phyloP scores from a whole-genome alignment of 2,888 invertebrate genomes.

The Cephus rjabovi region DNA sequence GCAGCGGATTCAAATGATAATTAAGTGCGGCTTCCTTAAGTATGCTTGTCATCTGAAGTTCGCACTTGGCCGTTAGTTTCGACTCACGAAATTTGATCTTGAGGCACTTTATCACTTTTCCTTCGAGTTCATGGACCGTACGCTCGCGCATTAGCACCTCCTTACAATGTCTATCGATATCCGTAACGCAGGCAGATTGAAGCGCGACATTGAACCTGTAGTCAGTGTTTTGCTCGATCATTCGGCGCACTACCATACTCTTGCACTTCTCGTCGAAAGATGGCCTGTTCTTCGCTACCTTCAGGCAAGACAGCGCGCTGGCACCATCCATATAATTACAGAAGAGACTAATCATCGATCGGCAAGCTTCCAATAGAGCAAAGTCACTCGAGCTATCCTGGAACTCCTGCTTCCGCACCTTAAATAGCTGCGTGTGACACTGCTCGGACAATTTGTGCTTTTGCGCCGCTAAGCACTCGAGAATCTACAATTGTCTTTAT shows the following conservation, averaged over 20 bases:
- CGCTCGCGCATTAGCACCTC: slow-evolving; percentile 61
- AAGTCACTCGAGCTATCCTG: slow-evolving; percentile 90
- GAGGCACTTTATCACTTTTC: slow-evolving; percentile 85
- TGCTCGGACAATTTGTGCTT: slow-evolving; percentile 73
- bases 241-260: slow-evolving; percentile 84
- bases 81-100: slow-evolving; percentile 83
- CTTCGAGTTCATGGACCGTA: slow-evolving; percentile 76
- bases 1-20: slow-evolving; percentile 88
- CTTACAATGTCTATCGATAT: slow-evolving; percentile 82
- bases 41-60: slow-evolving; percentile 84
- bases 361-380: slow-evolving; percentile 85
- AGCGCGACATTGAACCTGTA: slow-evolving; percentile 89
- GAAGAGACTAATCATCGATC: slow-evolving; percentile 86
- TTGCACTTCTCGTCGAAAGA: slow-evolving; percentile 88
- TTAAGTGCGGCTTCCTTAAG: slow-evolving; percentile 91
- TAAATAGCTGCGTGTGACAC: slow-evolving; percentile 87
- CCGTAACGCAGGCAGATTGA: slow-evolving; percentile 82
- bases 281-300: slow-evolving; percentile 80
- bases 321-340: slow-evolving; percentile 78
- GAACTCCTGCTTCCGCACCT: slow-evolving; percentile 86
- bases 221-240: slow-evolving; percentile 92
- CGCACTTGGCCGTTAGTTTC: slow-evolving; percentile 80
- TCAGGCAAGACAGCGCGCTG: slow-evolving; percentile 82
- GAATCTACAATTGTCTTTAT: slow-evolving; percentile 69
- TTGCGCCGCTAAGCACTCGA: slow-evolving; percentile 79